These are phyloP conservation scores for Dinoponera quadriceps DNA, from an alignment of 1,140 invertebrate genomes.

Conservation along the genomic window DNA sequence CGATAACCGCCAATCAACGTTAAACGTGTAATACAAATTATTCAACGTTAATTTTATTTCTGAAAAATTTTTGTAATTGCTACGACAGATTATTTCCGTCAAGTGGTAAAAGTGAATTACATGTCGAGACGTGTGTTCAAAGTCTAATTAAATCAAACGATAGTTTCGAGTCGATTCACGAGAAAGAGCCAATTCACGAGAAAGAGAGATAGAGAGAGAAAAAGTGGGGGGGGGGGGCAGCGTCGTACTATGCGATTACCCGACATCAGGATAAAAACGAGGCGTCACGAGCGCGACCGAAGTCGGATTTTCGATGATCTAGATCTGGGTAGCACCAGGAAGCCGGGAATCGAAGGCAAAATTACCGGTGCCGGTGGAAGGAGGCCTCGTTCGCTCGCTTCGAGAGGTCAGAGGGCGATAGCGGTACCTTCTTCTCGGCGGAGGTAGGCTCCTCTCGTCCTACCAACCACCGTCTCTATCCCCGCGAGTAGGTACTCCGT, in stretches of 20 bases:
- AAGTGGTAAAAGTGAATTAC: too few relatives aligned
- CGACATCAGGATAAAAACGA: conserved; percentile 8
- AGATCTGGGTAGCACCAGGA: conserved; percentile 81
- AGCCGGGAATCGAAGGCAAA: conserved; percentile 80
- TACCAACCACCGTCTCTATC: conserved; percentile 67
- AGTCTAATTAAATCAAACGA: too few relatives aligned
- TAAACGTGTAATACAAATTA: not conserved
- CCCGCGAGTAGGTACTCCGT: conserved; percentile 62
- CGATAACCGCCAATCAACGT: not conserved
- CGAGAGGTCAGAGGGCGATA: conserved; percentile 84
- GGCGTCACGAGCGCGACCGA: conserved; percentile 35
- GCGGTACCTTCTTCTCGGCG: conserved; percentile 82
- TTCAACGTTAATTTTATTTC: not conserved
- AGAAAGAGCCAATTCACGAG: too few relatives aligned
- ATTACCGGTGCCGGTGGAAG: conserved; percentile 82
- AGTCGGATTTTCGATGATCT: conserved; percentile 79
- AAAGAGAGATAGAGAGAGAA: too few relatives aligned
- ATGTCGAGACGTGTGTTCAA: too few relatives aligned
- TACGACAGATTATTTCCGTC: too few relatives aligned
- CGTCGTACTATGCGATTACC: conserved; percentile 7
- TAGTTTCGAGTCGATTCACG: too few relatives aligned
- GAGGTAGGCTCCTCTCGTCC: conserved; percentile 76
- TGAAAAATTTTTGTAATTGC: not conserved
- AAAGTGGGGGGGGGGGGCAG: not conserved
- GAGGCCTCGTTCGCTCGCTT: conserved; percentile 80